phyloP scores from a whole-genome alignment of 2,888 invertebrate genomes.

The Macropis europaea region DNA sequence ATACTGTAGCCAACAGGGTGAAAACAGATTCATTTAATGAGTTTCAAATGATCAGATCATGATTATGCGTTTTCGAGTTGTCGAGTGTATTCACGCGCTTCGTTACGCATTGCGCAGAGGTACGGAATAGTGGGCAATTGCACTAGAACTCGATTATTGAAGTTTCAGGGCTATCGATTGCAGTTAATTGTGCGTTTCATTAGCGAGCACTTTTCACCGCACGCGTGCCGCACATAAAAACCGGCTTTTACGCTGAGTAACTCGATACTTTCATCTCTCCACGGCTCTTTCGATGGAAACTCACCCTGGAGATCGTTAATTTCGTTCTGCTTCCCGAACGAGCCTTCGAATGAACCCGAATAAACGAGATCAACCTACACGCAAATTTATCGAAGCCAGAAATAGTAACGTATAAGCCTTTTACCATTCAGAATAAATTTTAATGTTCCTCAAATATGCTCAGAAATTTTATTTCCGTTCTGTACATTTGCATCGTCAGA shows the following conservation, averaged over 20 bases:
- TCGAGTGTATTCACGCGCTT: slow-evolving; percentile 1
- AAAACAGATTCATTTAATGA: no score
- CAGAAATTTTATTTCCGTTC: not conserved
- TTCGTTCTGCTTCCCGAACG: not conserved
- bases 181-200: slow-evolving; percentile 61
- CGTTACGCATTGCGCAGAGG: slow-evolving; percentile 7
- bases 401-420: no score
- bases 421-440: no score
- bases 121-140: slow-evolving; percentile 23
- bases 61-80: no score
- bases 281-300: not conserved
- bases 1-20: no score
- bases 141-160: slow-evolving; percentile 48
- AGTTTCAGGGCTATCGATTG: slow-evolving; percentile 40
- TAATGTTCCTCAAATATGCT: no score
- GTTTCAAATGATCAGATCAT: no score
- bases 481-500: no score
- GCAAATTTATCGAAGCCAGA: not conserved
- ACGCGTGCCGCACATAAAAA: slow-evolving; percentile 36
- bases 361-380: not conserved
- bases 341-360: not conserved
- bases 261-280: slow-evolving; percentile 7
- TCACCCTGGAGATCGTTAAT: not conserved
- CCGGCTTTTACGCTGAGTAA: slow-evolving; percentile 30
- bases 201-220: slow-evolving; percentile 33